phyloP scores from a whole-genome alignment of 2,888 invertebrate genomes.

The Oscheius sp. region DNA sequence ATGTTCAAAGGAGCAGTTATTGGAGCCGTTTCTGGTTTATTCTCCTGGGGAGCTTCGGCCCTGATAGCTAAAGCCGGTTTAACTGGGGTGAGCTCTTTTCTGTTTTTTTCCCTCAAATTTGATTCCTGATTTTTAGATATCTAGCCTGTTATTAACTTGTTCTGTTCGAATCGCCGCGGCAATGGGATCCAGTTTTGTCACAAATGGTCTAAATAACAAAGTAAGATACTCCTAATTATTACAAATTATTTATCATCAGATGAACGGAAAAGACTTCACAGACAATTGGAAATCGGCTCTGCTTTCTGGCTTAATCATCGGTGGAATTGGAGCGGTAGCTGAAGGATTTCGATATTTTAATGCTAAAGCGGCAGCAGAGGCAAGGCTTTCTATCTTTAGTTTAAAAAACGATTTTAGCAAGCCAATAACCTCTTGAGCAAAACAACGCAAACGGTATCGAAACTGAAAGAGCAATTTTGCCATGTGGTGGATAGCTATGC shows the following conservation, averaged over 20 bases:
- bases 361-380: neutral
- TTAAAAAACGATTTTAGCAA: neutral
- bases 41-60: conserved; percentile 5
- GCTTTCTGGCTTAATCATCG: neutral
- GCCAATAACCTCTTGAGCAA: neutral
- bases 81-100: neutral
- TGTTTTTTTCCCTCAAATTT: neutral
- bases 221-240: neutral
- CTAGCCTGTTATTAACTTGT: neutral
- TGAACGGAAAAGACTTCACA: conserved; percentile 16
- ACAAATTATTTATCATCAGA: neutral
- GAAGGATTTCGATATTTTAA: neutral
- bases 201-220: conserved; percentile 2
- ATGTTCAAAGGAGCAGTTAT: neutral
- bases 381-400: neutral
- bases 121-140: neutral
- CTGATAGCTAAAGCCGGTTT: neutral
- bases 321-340: neutral
- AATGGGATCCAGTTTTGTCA: conserved; percentile 8
- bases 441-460: neutral
- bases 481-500: neutral
- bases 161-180: conserved; percentile 1
- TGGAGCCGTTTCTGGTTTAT: conserved; percentile 8
- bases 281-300: conserved; percentile 1
- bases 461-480: neutral